Conservation (phyloP, 2,797 vertebrate genomes). For the Parauchenoglanis punctatus region DNA sequence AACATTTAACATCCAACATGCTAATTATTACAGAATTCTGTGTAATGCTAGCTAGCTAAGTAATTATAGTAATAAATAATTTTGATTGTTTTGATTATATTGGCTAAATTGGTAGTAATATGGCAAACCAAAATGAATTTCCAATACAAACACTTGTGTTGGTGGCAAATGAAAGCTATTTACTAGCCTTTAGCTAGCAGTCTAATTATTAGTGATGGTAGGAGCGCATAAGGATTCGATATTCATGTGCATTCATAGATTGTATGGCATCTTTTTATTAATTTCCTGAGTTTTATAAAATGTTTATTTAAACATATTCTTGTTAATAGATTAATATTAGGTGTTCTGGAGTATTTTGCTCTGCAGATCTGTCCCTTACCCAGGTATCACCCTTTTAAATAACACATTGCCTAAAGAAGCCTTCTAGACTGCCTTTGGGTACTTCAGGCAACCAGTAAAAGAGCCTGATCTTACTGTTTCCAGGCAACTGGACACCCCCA, state of each 20-base stretch:
- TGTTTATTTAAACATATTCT: not conserved
- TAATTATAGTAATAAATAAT: not conserved
- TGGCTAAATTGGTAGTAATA: not conserved
- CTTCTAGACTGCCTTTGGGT: not conserved
- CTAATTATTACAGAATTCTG: not conserved
- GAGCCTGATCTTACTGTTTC: constrained; percentile 8
- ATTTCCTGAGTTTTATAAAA: not conserved
- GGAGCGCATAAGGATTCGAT: not conserved
- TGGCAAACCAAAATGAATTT: not conserved
- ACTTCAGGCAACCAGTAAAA: not conserved
- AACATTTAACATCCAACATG: not conserved
- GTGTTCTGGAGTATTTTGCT: not conserved
- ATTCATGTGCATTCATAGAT: not conserved
- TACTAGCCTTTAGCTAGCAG: not conserved
- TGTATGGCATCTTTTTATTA: not conserved
- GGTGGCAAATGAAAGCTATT: not conserved
- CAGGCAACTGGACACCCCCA: constrained; percentile 8
- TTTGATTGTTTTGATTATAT: not conserved
- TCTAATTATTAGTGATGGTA: not conserved
- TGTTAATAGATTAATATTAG: not conserved
- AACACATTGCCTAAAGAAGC: not conserved
- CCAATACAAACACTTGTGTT: not conserved
- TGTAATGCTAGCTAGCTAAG: not conserved
- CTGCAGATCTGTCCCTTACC: not conserved
- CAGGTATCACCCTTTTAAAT: not conserved